phyloP scores from a whole-genome alignment of 1,140 invertebrate genomes.

The Rhagoletis zephyria region DNA sequence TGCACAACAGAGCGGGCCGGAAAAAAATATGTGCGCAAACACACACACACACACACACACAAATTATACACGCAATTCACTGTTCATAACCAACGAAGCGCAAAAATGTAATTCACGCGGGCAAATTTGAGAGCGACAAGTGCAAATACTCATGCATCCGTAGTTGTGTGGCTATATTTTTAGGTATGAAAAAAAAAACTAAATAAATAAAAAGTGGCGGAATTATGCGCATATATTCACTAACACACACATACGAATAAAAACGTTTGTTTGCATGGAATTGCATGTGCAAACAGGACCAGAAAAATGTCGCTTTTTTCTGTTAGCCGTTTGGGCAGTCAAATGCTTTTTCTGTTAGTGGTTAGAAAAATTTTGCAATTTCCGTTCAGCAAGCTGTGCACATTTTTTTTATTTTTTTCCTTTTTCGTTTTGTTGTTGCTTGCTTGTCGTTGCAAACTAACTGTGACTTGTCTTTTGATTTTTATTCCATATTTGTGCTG shows the following conservation, averaged over 20 bases:
- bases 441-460: background rate
- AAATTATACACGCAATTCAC: background rate
- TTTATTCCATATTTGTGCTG: background rate
- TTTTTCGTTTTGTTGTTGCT: background rate
- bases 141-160: background rate
- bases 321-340: background rate
- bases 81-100: constrained; percentile 15
- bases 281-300: constrained; percentile 23
- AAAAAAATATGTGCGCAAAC: background rate
- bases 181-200: background rate
- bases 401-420: background rate
- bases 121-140: background rate
- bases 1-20: background rate
- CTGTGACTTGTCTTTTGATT: background rate
- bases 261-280: background rate
- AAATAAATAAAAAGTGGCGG: background rate
- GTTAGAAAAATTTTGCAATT: background rate
- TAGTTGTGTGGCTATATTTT: background rate
- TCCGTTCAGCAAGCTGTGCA: background rate
- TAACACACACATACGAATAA: background rate
- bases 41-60: constrained; percentile 8
- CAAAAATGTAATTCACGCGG: constrained; percentile 15
- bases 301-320: background rate
- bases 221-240: background rate
- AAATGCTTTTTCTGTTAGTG: background rate